Percentiles rank a stretch among this genome's conserved stretches.
These are phyloP conservation scores for Ibidorhyncha struthersii DNA, from an alignment of 2,113 vertebrate species.

Conservation along the genomic window DNA sequence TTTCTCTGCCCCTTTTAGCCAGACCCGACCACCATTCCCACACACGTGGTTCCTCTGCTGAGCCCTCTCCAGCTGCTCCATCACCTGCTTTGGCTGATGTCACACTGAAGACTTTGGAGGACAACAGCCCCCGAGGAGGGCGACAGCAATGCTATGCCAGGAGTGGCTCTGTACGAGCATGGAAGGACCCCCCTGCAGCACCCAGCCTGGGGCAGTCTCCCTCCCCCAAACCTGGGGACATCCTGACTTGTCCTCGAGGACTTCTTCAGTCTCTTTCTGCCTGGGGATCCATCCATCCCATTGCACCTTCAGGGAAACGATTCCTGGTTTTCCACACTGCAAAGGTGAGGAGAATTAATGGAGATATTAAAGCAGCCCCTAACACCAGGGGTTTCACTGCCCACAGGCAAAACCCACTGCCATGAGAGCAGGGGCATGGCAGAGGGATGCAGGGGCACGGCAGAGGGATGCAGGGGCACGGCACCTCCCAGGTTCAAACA, in stretches of 20 bases:
- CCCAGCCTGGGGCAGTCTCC: not conserved
- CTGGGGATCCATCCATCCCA: not conserved
- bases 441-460: not conserved
- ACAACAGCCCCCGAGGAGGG: not conserved
- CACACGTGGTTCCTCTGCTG: not conserved
- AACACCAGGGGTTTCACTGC: not conserved
- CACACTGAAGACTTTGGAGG: accelerated
- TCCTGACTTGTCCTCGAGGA: not conserved
- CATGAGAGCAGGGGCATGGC: accelerated
- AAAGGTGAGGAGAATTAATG: not conserved
- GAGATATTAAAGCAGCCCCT: not conserved
- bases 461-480: not conserved
- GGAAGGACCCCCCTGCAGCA: not conserved
- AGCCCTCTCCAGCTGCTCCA: not conserved
- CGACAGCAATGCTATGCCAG: accelerated
- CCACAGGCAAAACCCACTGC: not conserved
- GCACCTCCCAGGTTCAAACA: not conserved
- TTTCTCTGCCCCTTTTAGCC: not conserved
- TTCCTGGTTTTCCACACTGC: not conserved
- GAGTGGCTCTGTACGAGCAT: accelerated
- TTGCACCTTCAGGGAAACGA: not conserved
- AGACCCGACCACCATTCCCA: accelerated
- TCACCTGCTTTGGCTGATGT: not conserved
- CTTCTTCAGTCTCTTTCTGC: not conserved
- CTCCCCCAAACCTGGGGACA: not conserved